These are phyloP conservation scores for Boloria selene DNA, from an alignment of 2,888 invertebrate genomes.

Conservation along the genomic window DNA sequence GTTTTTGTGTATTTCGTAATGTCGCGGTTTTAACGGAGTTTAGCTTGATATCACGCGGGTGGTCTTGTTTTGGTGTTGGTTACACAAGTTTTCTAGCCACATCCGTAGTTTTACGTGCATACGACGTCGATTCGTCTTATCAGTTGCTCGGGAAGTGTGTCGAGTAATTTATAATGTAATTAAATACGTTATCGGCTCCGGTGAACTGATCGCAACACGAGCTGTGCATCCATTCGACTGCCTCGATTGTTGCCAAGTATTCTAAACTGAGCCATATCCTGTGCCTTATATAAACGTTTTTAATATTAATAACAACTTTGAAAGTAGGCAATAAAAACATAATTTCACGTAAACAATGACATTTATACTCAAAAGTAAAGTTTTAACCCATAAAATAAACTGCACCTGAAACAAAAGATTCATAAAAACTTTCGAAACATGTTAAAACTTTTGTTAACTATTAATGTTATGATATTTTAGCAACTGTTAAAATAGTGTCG, in stretches of 20 bases:
- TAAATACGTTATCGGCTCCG: slow-evolving; percentile 70
- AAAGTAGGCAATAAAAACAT: slow-evolving; percentile 22
- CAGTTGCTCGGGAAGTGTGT: slow-evolving; percentile 69
- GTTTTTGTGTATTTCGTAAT: neutral
- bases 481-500: slow-evolving; percentile 16
- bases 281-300: slow-evolving; percentile 28
- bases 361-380: slow-evolving; percentile 21
- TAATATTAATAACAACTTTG: slow-evolving; percentile 2
- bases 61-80: slow-evolving; percentile 21
- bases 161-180: slow-evolving; percentile 78
- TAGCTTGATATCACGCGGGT: slow-evolving; percentile 14
- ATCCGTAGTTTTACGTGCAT: slow-evolving; percentile 61
- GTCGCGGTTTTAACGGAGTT: slow-evolving; percentile 16
- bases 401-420: slow-evolving; percentile 31
- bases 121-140: slow-evolving; percentile 64
- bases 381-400: slow-evolving; percentile 20
- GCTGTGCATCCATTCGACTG: slow-evolving; percentile 47
- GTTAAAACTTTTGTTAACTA: slow-evolving; percentile 18
- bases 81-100: slow-evolving; percentile 45
- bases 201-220: slow-evolving; percentile 49
- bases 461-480: slow-evolving; percentile 17
- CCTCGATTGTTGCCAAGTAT: slow-evolving; percentile 44
- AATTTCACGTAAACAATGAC: slow-evolving; percentile 42
- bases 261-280: slow-evolving; percentile 21
- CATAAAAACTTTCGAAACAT: slow-evolving; percentile 36